Base-by-base conservation (phyloP, 2,888 invertebrate species). In the Linnaemya vulpina region DNA sequence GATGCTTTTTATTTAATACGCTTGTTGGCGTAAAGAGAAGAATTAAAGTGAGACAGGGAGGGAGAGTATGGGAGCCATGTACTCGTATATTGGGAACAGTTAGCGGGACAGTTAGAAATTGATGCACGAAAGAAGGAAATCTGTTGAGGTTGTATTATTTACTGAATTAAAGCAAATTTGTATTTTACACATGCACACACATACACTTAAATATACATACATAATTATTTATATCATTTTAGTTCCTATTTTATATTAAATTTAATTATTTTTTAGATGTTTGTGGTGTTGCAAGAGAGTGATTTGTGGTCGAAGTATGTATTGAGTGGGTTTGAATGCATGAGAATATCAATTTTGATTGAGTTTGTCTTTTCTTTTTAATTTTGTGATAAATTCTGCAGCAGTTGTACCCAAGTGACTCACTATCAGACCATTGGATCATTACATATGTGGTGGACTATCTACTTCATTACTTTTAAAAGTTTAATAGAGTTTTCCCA, bases 141-240 rank as follows among this genome's bases (percentile, higher is more conserved):
- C 30, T 51, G 20, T 62, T 51, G 25, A 60, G 60, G 40, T 60
- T 38, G 30, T 40, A 40, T 17, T 70, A 46, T 22, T 7, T 38
- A 75, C 20, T 40, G 38, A 43, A 77, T 38, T 40, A 62, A 30
- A n/a, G 62, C 22, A 40, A 43, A 30, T 65, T 35, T 55, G 13
- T 55, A 22, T 40, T 49, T 46, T 30, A n/a, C 30, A 49, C 65
- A 15, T 17, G 15, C 22, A 22, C 25, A 17, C 22, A n/a, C 43
- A n/a, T n/a, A n/a, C n/a, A n/a, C n/a, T n/a, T n/a, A n/a, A n/a
- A n/a, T n/a, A n/a, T n/a, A n/a, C n/a, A n/a, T n/a, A 4, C 15
- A 51, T 20, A 20, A 17, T 51, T 58, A 22, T 60, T 40, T 68
- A 20, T 20, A 46, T 58, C 13, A 46, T 49, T 58, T 58, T 77